A percentile compares a stretch with the other conserved stretches of the same genome.
Conservation (phyloP, 2,113 vertebrate species). For the Neoarius graeffei region DNA sequence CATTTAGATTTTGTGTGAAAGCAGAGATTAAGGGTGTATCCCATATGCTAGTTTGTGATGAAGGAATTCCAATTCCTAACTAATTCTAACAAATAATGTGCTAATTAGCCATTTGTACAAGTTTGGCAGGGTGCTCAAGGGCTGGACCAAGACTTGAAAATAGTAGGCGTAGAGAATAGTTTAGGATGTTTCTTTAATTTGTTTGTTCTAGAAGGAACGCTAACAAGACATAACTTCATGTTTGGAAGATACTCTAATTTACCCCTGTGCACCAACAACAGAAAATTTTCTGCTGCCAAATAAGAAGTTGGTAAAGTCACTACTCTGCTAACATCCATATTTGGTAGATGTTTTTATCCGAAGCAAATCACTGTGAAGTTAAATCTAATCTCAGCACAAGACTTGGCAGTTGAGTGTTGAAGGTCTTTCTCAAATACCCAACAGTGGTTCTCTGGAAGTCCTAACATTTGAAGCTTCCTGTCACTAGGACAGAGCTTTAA, state of each 20-base stretch:
- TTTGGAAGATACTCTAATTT: background rate
- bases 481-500: background rate
- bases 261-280: background rate
- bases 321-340: background rate
- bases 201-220: background rate
- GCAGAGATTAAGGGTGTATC: background rate
- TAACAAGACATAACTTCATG: background rate
- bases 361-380: background rate
- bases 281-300: background rate
- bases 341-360: background rate
- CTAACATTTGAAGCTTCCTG: background rate
- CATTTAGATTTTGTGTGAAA: slow-evolving; percentile 1
- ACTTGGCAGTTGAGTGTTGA: background rate
- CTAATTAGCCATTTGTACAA: background rate
- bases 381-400: background rate
- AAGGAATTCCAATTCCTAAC: background rate
- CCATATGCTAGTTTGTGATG: background rate
- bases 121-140: background rate
- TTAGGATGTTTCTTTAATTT: background rate
- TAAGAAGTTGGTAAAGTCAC: background rate
- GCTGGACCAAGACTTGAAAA: background rate
- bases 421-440: no score
- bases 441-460: background rate
- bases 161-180: background rate
- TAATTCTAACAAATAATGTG: background rate